phyloP scores from a whole-genome alignment of 2,113 vertebrate species.

The Eudorcas thomsonii region DNA sequence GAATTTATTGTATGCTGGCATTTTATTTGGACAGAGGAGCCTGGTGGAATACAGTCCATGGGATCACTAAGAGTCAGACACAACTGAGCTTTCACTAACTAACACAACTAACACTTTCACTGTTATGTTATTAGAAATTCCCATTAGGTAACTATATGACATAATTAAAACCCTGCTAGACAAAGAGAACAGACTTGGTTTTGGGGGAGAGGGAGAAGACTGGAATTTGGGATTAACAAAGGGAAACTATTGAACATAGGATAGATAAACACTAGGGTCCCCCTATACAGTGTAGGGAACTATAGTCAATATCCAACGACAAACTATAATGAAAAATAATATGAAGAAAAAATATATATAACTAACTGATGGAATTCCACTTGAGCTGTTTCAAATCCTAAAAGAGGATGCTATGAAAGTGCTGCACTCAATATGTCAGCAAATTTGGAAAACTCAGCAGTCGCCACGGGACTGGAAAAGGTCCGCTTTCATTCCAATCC shows the following conservation, averaged over 20 bases:
- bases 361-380: not conserved
- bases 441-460: not conserved
- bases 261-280: not conserved
- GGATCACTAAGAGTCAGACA: not conserved
- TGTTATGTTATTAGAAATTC: not conserved
- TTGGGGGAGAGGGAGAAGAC: not conserved
- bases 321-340: not conserved
- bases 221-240: not conserved
- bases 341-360: not conserved
- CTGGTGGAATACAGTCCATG: not conserved
- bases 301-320: not conserved
- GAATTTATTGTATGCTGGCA: not conserved
- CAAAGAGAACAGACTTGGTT: not conserved
- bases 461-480: not conserved
- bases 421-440: not conserved
- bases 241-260: not conserved
- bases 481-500: not conserved
- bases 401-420: not conserved
- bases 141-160: not conserved
- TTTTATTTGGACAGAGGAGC: not conserved
- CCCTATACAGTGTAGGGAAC: not conserved
- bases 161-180: not conserved
- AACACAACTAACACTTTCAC: not conserved
- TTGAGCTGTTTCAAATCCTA: not conserved
- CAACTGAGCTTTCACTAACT: not conserved